Conservation (phyloP, 2,888 invertebrate genomes). For the Melanostoma mellinum region DNA sequence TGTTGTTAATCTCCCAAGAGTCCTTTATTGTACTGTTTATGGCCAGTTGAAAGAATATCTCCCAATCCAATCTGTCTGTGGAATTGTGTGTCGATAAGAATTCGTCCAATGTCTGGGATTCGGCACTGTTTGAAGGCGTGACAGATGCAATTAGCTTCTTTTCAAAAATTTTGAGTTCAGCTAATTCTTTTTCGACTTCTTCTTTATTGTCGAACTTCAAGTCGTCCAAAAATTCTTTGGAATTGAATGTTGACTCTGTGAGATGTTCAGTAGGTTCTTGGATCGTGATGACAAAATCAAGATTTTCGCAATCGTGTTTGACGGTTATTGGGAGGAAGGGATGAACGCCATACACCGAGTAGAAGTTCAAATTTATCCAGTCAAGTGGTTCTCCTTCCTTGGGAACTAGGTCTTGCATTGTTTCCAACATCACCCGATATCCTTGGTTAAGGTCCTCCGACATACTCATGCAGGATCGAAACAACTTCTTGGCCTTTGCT, state of each 20-base stretch:
- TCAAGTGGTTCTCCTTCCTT: slow-evolving; percentile 73
- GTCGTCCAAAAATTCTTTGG: slow-evolving; percentile 76
- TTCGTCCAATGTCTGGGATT: slow-evolving; percentile 73
- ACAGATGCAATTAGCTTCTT: slow-evolving; percentile 75
- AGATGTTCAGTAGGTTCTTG: slow-evolving; percentile 72
- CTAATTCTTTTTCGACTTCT: slow-evolving; percentile 66
- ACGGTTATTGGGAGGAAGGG: slow-evolving; percentile 77
- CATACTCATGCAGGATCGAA: slow-evolving; percentile 75
- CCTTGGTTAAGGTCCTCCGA: slow-evolving; percentile 75
- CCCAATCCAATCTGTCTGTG: slow-evolving; percentile 78
- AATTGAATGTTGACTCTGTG: slow-evolving; percentile 55
- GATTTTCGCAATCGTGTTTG: slow-evolving; percentile 74
- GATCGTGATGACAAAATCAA: slow-evolving; percentile 76
- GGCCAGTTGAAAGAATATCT: slow-evolving; percentile 76
- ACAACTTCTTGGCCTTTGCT: slow-evolving; percentile 77
- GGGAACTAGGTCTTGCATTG: slow-evolving; percentile 63
- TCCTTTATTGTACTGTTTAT: slow-evolving; percentile 76
- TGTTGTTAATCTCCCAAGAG: slow-evolving; percentile 76
- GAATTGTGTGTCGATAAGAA: slow-evolving; percentile 75
- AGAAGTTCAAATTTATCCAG: slow-evolving; percentile 78
- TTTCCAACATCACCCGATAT: slow-evolving; percentile 68
- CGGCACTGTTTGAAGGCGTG: slow-evolving; percentile 73
- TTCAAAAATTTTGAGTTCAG: slow-evolving; percentile 75
- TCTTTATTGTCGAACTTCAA: slow-evolving; percentile 73
- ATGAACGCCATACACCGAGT: slow-evolving; percentile 76